phyloP scores from a whole-genome alignment of 35 echinoderm and acorn worm species.

The Nesometra sesokonis region DNA sequence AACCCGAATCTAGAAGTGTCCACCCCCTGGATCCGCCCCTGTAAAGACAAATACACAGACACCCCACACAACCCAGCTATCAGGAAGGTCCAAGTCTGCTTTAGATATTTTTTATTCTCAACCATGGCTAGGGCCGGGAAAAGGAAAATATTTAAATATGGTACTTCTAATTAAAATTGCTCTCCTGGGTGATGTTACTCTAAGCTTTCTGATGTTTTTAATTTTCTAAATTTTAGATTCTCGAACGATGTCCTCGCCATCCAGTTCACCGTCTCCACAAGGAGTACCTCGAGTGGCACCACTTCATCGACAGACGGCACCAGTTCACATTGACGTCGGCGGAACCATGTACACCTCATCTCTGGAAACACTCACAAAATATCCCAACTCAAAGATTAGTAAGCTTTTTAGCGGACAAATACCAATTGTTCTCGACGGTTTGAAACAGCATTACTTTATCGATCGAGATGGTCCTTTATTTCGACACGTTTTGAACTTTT shows the following conservation, averaged over 20 bases:
- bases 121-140: no score
- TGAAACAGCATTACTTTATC: slow-evolving; percentile 99
- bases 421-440: slow-evolving; percentile 85
- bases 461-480: slow-evolving; percentile 94
- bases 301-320: slow-evolving; percentile 66
- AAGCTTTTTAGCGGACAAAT: slow-evolving; percentile 92
- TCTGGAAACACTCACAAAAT: slow-evolving; percentile 80
- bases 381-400: slow-evolving; percentile 73
- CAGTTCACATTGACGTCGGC: slow-evolving; percentile 97
- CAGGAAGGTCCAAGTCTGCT: no score
- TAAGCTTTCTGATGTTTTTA: no score
- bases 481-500: slow-evolving; percentile 83
- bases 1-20: no score
- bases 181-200: no score
- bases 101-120: no score
- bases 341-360: slow-evolving; percentile 94
- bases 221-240: background rate
- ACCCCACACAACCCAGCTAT: no score
- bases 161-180: no score
- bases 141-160: no score
- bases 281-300: slow-evolving; percentile 84
- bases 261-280: background rate
- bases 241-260: background rate
- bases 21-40: no score
- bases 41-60: no score